Conservation (phyloP, 64 coral and sea anemone species). For the Astreopora myriophthalma region DNA sequence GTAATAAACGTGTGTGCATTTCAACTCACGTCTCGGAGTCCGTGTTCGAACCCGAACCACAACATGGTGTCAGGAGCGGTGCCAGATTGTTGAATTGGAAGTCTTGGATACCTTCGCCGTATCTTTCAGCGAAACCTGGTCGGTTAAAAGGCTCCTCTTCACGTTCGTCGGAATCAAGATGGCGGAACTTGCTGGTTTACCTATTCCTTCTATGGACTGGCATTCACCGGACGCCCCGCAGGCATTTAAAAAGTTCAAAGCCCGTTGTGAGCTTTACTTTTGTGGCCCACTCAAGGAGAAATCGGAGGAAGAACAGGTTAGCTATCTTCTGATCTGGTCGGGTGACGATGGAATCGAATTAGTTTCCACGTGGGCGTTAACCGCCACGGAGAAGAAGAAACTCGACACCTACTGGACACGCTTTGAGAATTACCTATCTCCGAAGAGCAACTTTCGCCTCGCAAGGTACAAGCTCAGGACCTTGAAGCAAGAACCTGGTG, state of each 20-base stretch:
- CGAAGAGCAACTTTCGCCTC: conserved; percentile 61
- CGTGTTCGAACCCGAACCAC: background rate
- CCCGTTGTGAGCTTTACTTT: conserved; percentile 53
- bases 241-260: conserved; percentile 68
- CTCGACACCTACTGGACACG: conserved; percentile 54
- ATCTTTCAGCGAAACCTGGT: background rate
- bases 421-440: conserved; percentile 49
- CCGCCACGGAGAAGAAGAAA: conserved; percentile 39
- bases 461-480: conserved; percentile 53
- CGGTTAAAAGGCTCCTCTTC: background rate
- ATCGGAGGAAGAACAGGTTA: conserved; percentile 45
- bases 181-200: conserved; percentile 52
- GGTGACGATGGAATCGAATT: conserved; percentile 58
- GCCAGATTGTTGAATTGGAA: background rate
- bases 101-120: background rate
- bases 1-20: no score
- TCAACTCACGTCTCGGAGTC: no score
- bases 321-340: conserved; percentile 51
- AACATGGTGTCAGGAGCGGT: background rate
- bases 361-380: conserved; percentile 59
- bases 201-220: conserved; percentile 55
- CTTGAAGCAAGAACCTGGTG: conserved; percentile 33
- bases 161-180: background rate
- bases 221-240: conserved; percentile 52
- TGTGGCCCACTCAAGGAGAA: conserved; percentile 36